Evolutionary conservation across 1,140 invertebrate species (phyloP).

Genomic region (Spodoptera frugiperda): DNA sequence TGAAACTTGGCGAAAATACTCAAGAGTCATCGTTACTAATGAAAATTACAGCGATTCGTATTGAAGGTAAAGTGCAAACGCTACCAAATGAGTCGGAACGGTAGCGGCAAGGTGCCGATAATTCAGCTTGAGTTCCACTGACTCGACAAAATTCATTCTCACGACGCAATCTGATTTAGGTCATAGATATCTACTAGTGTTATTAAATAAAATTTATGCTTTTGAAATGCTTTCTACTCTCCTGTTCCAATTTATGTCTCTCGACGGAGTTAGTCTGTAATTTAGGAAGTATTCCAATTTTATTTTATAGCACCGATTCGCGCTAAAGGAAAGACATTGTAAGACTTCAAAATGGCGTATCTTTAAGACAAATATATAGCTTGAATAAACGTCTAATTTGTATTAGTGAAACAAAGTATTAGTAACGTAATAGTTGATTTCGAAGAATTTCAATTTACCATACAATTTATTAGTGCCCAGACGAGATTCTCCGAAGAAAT

Average conservation of each 20-base stretch:
- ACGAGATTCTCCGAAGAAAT: too few species aligned
- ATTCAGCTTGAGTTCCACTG: constrained; percentile 62
- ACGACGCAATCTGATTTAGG: constrained; percentile 61
- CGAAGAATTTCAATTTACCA: too few species aligned
- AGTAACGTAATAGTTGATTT: too few species aligned
- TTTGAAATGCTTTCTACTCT: constrained; percentile 30
- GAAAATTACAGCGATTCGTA: constrained; percentile 57
- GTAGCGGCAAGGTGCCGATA: constrained; percentile 64
- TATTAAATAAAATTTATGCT: constrained; percentile 57
- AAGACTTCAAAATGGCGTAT: background rate
- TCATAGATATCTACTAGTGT: constrained; percentile 53
- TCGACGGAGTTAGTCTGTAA: constrained; percentile 20
- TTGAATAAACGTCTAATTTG: too few species aligned
- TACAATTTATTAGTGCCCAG: too few species aligned
- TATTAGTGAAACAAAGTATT: too few species aligned
- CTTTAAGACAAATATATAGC: background rate
- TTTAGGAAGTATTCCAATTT: constrained; percentile 37
- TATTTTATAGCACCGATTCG: constrained; percentile 24
- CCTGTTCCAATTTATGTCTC: constrained; percentile 32
- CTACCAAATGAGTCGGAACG: constrained; percentile 59
- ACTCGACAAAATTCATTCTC: constrained; percentile 66
- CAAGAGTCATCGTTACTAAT: constrained; percentile 56
- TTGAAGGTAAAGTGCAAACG: constrained; percentile 60
- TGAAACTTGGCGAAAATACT: constrained; percentile 48
- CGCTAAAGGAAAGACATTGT: constrained; percentile 5